Base-by-base conservation (phyloP, 2,113 vertebrate genomes). In the Aix galericulata region DNA sequence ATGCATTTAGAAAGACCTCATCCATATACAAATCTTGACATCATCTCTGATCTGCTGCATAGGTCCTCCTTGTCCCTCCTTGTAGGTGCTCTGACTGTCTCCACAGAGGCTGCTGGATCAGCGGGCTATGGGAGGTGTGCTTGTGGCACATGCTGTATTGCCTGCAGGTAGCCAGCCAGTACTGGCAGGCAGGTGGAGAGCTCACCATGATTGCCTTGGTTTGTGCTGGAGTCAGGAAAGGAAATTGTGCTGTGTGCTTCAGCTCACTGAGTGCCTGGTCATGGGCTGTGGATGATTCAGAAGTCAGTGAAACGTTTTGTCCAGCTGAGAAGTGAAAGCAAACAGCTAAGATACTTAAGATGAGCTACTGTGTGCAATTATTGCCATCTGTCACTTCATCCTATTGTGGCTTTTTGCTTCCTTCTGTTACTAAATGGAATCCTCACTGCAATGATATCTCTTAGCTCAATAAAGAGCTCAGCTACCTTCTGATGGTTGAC, bases 271-370 rank as follows among this genome's bases (percentile, higher is more conserved):
- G 52, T 75, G 52, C 77, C 52, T 86, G 73, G 34, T 86, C 58
- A 14, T 15, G 53, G 86, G 58, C 69, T 6, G 2, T 48, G 50
- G 50, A 56, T 94, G 67, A 91, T 91, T 94, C 71, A 93, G 55
- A 91, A 93, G 62, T 91, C 50, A 62, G 63, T 36, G 2, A 74
- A 63, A 40, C 69, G 75, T 94, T 96, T 91, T 87, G 89, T 96
- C 63, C 86, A 71, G 46, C 71, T 82, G 74, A 96, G 67, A 91
- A 87, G 29, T 73, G 83, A 93, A 96, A 94, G 83, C 80, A 80
- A 94, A 82, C 83, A 79, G 58, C 91, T 76, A 52, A 87, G 55
- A 71, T 91, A 58, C 88, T 95, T 95, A 93, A 80, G 86, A 92
- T 89, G 92, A 95, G 67, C 88, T 94, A 66, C 55, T 77, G 58